These are phyloP conservation scores for Fragum fragum DNA, from an alignment of 2,888 invertebrate species.

Conservation along the genomic window DNA sequence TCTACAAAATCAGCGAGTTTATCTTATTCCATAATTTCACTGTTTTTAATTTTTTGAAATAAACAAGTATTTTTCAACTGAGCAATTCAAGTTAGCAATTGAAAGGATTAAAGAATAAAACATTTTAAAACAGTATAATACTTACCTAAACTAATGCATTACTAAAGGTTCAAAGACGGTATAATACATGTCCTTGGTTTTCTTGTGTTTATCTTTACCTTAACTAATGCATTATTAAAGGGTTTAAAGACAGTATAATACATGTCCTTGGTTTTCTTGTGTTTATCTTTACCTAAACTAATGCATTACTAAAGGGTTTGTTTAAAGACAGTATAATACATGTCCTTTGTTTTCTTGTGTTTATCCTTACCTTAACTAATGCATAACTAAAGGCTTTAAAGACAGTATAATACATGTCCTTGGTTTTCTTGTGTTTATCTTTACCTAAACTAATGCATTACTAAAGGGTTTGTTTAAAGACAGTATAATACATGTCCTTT, in stretches of 20 bases:
- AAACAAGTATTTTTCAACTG: too few species aligned
- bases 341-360: conserved; percentile 91
- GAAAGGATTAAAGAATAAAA: conserved; percentile 96
- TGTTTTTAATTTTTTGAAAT: too few species aligned
- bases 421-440: conserved; percentile 91
- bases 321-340: conserved; percentile 95
- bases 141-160: conserved; percentile 90
- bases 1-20: too few species aligned
- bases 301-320: conserved; percentile 92
- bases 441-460: conserved; percentile 88
- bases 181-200: conserved; percentile 94
- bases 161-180: conserved; percentile 96
- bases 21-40: too few species aligned
- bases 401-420: conserved; percentile 96
- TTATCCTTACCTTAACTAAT: conserved; percentile 88
- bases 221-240: conserved; percentile 91
- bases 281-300: conserved; percentile 89
- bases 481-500: conserved; percentile 94
- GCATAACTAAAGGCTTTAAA: conserved; percentile 95
- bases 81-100: too few species aligned
- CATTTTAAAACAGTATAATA: conserved; percentile 96
- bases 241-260: conserved; percentile 96
- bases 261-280: conserved; percentile 93
- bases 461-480: conserved; percentile 94
- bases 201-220: conserved; percentile 78